A percentile compares a stretch with the other conserved stretches of the same genome.
These are phyloP conservation scores for Choloepus hoffmanni DNA, from an alignment of 2,113 vertebrate species.

Conservation along the genomic window DNA sequence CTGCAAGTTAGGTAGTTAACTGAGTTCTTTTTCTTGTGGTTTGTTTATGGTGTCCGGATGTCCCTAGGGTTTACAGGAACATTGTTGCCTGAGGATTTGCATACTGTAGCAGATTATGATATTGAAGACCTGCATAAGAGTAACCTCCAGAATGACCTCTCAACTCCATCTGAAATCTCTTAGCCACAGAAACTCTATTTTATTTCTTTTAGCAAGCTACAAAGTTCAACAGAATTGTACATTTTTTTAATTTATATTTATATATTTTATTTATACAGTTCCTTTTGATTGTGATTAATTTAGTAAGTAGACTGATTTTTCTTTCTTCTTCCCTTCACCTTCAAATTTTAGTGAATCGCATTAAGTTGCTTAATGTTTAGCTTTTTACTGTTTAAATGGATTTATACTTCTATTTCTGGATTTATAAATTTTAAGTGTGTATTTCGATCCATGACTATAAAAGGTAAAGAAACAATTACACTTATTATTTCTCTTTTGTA, in stretches of 20 bases:
- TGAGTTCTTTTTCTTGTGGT: too few relatives aligned
- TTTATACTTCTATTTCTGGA: background rate
- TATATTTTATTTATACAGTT: background rate
- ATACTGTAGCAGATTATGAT: too few relatives aligned
- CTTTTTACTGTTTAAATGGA: background rate
- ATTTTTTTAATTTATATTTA: background rate
- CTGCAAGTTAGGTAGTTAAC: too few relatives aligned
- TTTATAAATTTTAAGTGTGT: background rate
- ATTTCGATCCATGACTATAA: constrained; percentile 3
- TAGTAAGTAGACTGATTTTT: background rate
- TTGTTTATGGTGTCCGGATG: too few relatives aligned
- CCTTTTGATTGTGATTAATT: background rate
- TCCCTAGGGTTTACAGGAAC: too few relatives aligned
- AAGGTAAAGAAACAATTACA: background rate
- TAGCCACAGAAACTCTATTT: too few relatives aligned
- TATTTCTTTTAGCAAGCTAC: background rate
- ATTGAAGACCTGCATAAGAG: too few relatives aligned
- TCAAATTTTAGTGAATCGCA: background rate
- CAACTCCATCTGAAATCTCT: too few relatives aligned
- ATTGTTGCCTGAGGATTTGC: too few relatives aligned
- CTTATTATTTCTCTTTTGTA: background rate
- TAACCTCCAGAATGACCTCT: too few relatives aligned
- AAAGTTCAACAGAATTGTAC: background rate
- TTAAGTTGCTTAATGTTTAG: background rate
- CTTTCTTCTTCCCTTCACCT: background rate